Evolutionary conservation across 2,797 vertebrate species (phyloP).

Genomic region (Liasis olivaceus): DNA sequence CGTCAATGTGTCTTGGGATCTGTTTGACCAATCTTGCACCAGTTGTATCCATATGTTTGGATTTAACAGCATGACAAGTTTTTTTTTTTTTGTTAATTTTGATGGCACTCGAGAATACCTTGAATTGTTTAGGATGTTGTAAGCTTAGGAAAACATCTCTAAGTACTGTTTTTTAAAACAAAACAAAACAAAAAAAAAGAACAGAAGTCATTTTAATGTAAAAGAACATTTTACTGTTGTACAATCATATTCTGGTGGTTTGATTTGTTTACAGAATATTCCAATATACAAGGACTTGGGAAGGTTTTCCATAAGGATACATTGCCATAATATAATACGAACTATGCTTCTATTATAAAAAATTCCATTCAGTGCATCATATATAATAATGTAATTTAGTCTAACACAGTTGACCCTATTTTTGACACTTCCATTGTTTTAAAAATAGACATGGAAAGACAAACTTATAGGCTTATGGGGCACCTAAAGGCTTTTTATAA

Average conservation of each 20-base stretch:
- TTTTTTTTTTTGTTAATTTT: conserved; percentile 75
- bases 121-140: conserved; percentile 81
- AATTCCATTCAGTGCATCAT: conserved; percentile 75
- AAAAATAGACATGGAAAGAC: conserved; percentile 77
- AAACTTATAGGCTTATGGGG: conserved; percentile 78
- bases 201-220: conserved; percentile 79
- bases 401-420: conserved; percentile 78
- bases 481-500: conserved; percentile 86
- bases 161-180: conserved; percentile 74
- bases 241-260: conserved; percentile 89
- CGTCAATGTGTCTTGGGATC: conserved; percentile 84
- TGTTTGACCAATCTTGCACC: conserved; percentile 81
- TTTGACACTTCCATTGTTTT: conserved; percentile 85
- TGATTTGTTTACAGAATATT: conserved; percentile 81
- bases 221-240: conserved; percentile 82
- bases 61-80: conserved; percentile 84
- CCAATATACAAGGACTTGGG: conserved; percentile 76
- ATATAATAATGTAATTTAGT: conserved; percentile 78
- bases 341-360: conserved; percentile 75
- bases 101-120: conserved; percentile 79
- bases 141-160: conserved; percentile 84
- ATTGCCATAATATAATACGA: conserved; percentile 80
- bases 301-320: conserved; percentile 77
- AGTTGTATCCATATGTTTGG: conserved; percentile 81
- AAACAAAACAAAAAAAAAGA: conserved; percentile 76